Percentiles rank a stretch among this genome's conserved stretches.
These are phyloP conservation scores for Alcis repandata DNA, from an alignment of 2,888 invertebrate species.

Conservation along the genomic window DNA sequence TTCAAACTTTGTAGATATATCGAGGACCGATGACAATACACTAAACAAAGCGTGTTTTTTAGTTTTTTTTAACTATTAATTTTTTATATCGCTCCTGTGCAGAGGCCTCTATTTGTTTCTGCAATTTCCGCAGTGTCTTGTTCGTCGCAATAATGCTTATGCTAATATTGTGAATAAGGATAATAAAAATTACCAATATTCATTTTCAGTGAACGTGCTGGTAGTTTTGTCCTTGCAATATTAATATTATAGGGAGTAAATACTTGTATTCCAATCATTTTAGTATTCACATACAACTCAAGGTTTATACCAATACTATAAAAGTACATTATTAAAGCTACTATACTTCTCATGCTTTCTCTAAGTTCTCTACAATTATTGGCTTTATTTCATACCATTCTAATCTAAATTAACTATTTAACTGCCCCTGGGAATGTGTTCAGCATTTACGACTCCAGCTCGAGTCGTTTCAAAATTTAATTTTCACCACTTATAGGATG, in stretches of 20 bases:
- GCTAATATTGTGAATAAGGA: too few species aligned
- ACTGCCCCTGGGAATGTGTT: slow-evolving; percentile 20
- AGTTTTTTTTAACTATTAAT: too few species aligned
- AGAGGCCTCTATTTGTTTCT: too few species aligned
- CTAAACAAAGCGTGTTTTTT: too few species aligned
- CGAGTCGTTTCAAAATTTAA: slow-evolving; percentile 23
- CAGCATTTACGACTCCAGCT: slow-evolving; percentile 22
- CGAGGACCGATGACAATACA: too few species aligned
- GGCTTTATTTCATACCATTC: slow-evolving; percentile 30
- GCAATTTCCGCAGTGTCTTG: too few species aligned
- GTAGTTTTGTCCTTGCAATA: neutral
- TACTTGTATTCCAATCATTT: neutral
- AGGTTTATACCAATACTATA: neutral
- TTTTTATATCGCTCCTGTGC: too few species aligned
- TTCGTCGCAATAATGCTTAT: too few species aligned
- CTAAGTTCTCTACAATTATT: slow-evolving; percentile 9
- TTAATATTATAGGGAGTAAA: neutral
- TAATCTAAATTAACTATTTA: slow-evolving; percentile 33
- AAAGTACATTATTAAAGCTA: neutral
- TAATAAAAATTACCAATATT: too few species aligned
- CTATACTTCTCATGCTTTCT: neutral
- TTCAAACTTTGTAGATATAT: too few species aligned
- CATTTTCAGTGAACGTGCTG: too few species aligned
- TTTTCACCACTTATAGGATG: slow-evolving; percentile 27
- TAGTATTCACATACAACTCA: neutral